Evolutionary conservation across 1,140 invertebrate species (phyloP).

Genomic region (Achroia grisella): DNA sequence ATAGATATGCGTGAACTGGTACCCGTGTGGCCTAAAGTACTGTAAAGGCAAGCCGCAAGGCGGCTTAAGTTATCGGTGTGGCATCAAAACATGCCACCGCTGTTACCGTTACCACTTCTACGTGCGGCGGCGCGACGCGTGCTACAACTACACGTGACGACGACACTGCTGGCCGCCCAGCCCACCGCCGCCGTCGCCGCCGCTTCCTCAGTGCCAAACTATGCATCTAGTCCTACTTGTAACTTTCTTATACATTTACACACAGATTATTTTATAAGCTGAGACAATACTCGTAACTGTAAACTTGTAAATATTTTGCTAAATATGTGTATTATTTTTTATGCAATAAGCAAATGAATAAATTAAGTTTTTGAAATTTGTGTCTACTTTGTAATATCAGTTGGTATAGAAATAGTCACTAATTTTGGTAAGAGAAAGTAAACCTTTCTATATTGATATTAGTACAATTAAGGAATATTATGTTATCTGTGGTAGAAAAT

Average conservation of each 20-base stretch:
- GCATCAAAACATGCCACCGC: constrained; percentile 95
- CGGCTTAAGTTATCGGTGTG: constrained; percentile 86
- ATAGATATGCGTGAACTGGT: constrained; percentile 90
- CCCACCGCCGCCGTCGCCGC: neutral
- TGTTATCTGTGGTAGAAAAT: too few species aligned
- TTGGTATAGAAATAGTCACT: too few species aligned
- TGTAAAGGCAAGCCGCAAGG: constrained; percentile 83
- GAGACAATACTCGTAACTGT: constrained; percentile 34
- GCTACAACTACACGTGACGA: constrained; percentile 78
- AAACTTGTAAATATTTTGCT: constrained; percentile 44
- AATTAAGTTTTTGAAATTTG: too few species aligned
- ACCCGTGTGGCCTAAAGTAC: constrained; percentile 95
- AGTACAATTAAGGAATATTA: too few species aligned
- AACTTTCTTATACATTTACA: constrained; percentile 33
- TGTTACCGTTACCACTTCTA: constrained; percentile 91
- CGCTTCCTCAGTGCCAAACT: constrained; percentile 2
- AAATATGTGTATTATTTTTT: constrained; percentile 11
- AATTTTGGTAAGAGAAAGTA: too few species aligned
- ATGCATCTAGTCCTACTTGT: constrained; percentile 5
- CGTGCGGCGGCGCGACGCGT: constrained; percentile 86
- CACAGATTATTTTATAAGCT: constrained; percentile 17
- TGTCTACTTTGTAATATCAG: too few species aligned
- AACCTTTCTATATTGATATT: too few species aligned
- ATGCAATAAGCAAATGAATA: too few species aligned
- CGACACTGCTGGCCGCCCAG: constrained; percentile 26